Percentiles rank a stretch among this genome's conserved stretches.
These are phyloP conservation scores for Leptoteleia sp. DNA, from an alignment of 1,140 invertebrate species.

Conservation along the genomic window DNA sequence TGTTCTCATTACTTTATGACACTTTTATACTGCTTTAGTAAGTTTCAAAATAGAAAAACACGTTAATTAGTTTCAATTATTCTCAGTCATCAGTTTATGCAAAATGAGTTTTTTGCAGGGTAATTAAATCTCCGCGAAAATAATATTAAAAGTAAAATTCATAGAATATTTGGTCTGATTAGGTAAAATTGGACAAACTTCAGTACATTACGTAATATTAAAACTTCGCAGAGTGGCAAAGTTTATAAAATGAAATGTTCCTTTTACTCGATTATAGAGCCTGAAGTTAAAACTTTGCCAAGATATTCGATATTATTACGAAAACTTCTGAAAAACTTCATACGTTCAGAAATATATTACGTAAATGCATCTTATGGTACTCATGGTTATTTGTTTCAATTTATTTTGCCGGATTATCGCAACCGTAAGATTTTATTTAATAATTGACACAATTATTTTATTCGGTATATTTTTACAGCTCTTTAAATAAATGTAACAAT, in stretches of 20 bases:
- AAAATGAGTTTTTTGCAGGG: conserved; percentile 17
- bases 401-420: not conserved
- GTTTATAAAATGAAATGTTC: conserved; percentile 50
- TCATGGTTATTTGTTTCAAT: conserved; percentile 6
- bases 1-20: too few relatives aligned
- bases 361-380: not conserved
- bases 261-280: conserved; percentile 38
- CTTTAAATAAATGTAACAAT: too few relatives aligned
- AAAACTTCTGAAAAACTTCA: conserved; percentile 38
- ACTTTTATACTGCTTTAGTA: conserved; percentile 1
- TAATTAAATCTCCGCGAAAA: conserved; percentile 29
- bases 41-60: conserved; percentile 9
- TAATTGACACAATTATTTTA: too few relatives aligned
- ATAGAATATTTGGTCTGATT: conserved; percentile 45
- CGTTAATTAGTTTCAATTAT: conserved; percentile 30
- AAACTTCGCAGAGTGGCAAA: conserved; percentile 41
- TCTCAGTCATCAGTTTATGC: conserved; percentile 9
- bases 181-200: conserved; percentile 52
- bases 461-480: too few relatives aligned
- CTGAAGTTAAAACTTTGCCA: conserved; percentile 34
- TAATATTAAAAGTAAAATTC: conserved; percentile 36
- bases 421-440: too few relatives aligned
- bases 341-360: conserved; percentile 26
- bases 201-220: conserved; percentile 43
- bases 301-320: conserved; percentile 44